phyloP scores from a whole-genome alignment of 2,113 vertebrate species.

The Engystomops pustulosus region DNA sequence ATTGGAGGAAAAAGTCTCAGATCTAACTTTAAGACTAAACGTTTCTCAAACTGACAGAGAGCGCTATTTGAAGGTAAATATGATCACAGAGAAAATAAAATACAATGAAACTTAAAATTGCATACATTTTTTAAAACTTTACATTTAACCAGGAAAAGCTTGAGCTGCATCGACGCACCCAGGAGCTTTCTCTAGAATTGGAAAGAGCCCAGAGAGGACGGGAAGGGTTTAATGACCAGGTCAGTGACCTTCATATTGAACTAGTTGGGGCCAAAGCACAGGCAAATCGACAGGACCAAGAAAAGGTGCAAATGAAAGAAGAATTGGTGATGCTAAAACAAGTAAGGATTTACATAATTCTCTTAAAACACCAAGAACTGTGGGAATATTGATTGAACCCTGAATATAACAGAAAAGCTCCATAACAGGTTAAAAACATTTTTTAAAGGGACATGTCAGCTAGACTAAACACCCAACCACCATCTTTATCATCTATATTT shows the following conservation, averaged over 20 bases:
- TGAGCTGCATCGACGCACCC: conserved; percentile 64
- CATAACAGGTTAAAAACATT: too few species aligned
- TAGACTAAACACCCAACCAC: too few species aligned
- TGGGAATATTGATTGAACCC: too few species aligned
- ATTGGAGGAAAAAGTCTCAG: conserved; percentile 70
- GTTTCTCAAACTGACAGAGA: conserved; percentile 66
- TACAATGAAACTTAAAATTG: neutral
- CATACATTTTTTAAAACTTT: neutral
- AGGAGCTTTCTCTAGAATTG: conserved; percentile 64
- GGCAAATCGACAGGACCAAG: conserved; percentile 63
- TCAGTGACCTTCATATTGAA: conserved; percentile 62
- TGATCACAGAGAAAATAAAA: too few species aligned
- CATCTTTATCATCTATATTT: too few species aligned
- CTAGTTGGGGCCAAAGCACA: conserved; percentile 59
- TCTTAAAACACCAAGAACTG: neutral
- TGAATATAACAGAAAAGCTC: too few species aligned
- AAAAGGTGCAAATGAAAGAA: conserved; percentile 64
- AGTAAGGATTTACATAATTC: conserved; percentile 57
- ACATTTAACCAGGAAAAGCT: conserved; percentile 68
- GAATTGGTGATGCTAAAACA: conserved; percentile 63
- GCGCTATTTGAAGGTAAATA: conserved; percentile 69
- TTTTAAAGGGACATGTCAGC: too few species aligned
- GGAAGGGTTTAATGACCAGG: conserved; percentile 63
- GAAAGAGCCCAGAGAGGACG: conserved; percentile 57
- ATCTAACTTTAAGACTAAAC: conserved; percentile 67